Base-by-base conservation (phyloP, 2,797 vertebrate species). In the Anisognathus igniventris region DNA sequence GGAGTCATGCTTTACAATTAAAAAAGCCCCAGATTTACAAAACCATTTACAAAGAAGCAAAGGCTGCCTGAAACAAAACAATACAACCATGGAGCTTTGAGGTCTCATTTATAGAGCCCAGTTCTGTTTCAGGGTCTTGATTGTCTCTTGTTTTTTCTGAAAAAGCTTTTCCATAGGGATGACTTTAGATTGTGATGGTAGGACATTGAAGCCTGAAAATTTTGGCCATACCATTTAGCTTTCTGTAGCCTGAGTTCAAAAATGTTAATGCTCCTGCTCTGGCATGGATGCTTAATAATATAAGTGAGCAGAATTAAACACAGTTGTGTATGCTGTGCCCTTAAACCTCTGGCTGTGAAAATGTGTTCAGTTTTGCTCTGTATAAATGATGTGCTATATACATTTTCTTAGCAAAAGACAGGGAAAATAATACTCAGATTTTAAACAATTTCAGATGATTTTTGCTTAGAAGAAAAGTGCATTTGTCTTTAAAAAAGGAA, bases 281-380 rank as follows among this genome's bases (percentile, higher is more conserved):
- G 88, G 87, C 90, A 73, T 50, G 82, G 72, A 27, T 87, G 62
- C 81, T 95, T 96, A 95, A 96, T 90, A 95, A 74, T 68, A 53
- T 93, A 96, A 97, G 83, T 72, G 86, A 77, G 72, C 78, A 96
- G 90, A 96, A 96, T 96, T 96, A 95, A 96, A 94, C 72, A 93
- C 90, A 97, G 93, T 97, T 97, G 89, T 96, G 83, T 88, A 35
- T 92, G 56, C 92, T 72, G 40, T 92, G 91, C 86, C 94, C 92
- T 93, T 95, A 86, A 95, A 95, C 85, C 62, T 86, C 54, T 84
- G 70, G 76, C 83, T 94, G 86, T 86, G 95, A 94, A 88, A 92
- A 88, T 12, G 39, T 33, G 24, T 93, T 92, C 90, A 21, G 28
- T 90, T 94, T 84, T 93, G 75, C 40, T 86, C 74, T 48, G 25